These are phyloP conservation scores for Drosophila arizonae DNA, from an alignment of 1,140 invertebrate genomes.

Conservation along the genomic window DNA sequence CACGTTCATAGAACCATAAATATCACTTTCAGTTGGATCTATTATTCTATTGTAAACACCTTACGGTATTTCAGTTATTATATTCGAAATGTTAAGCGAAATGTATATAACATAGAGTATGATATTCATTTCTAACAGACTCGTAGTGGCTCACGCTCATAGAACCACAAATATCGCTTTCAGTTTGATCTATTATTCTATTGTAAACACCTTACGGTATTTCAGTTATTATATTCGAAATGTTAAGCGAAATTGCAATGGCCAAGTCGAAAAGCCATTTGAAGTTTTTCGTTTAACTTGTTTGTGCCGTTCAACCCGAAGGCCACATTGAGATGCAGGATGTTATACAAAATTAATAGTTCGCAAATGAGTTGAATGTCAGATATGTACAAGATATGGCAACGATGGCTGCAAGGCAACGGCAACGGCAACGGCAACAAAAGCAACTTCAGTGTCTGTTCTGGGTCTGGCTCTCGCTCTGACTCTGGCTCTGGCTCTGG, in stretches of 20 bases:
- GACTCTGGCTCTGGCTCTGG: background rate
- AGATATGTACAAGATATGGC: constrained; percentile 73
- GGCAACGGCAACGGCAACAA: constrained; percentile 23
- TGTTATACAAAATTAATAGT: constrained; percentile 78
- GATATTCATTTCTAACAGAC: too few relatives aligned
- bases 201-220: background rate
- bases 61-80: constrained; percentile 9
- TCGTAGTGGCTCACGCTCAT: too few relatives aligned
- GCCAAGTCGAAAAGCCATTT: constrained; percentile 41
- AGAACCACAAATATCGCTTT: background rate
- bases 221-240: constrained; percentile 9
- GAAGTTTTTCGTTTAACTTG: constrained; percentile 30
- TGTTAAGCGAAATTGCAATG: background rate
- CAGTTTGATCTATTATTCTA: background rate
- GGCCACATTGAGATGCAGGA: constrained; percentile 74
- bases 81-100: background rate
- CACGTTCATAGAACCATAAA: too few relatives aligned
- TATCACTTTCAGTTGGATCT: background rate
- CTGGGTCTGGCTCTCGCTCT: constrained; percentile 21
- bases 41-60: background rate
- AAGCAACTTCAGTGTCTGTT: constrained; percentile 18
- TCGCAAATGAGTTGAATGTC: constrained; percentile 77
- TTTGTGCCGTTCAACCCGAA: constrained; percentile 56
- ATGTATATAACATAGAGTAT: too few relatives aligned
- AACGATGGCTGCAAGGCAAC: constrained; percentile 45